Conservation (phyloP, 2,888 invertebrate species). For the Drosophila buzzatii region DNA sequence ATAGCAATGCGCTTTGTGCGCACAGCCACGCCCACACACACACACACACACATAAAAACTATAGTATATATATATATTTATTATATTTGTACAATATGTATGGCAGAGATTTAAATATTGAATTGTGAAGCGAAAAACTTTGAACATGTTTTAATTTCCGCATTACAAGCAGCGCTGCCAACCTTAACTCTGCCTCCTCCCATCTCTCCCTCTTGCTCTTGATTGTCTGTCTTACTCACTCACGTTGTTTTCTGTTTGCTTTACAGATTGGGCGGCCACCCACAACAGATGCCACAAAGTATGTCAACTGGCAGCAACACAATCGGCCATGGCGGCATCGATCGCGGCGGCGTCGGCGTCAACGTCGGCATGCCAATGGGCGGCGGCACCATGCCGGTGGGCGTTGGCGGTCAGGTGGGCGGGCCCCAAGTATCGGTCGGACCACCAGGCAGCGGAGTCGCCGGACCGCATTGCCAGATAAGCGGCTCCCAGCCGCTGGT, state of each 20-base stretch:
- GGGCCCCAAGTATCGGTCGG: slow-evolving; percentile 59
- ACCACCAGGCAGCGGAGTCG: slow-evolving; percentile 59
- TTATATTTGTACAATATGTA: slow-evolving; percentile 12
- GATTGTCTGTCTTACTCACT: not conserved
- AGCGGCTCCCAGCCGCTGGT: slow-evolving; percentile 91
- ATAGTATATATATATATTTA: slow-evolving; percentile 5
- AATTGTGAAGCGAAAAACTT: slow-evolving; percentile 52
- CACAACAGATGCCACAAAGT: slow-evolving; percentile 86
- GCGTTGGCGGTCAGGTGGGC: slow-evolving; percentile 72
- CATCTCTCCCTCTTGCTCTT: not conserved
- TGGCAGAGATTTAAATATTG: slow-evolving; percentile 46
- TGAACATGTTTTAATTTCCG: slow-evolving; percentile 81
- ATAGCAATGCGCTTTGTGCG: slow-evolving; percentile 49
- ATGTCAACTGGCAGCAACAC: slow-evolving; percentile 88
- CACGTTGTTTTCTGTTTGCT: slow-evolving; percentile 24
- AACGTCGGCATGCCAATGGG: slow-evolving; percentile 75
- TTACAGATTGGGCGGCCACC: slow-evolving; percentile 85
- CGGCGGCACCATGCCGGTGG: slow-evolving; percentile 72
- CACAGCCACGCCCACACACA: slow-evolving; percentile 25
- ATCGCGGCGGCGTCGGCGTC: slow-evolving; percentile 78
- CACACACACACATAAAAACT: slow-evolving; percentile 8
- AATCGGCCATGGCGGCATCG: slow-evolving; percentile 84
- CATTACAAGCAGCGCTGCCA: slow-evolving; percentile 62
- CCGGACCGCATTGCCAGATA: slow-evolving; percentile 89
- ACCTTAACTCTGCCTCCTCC: not conserved